Base-by-base conservation (phyloP, 2,888 invertebrate species). In the Eretmocerus hayati region DNA sequence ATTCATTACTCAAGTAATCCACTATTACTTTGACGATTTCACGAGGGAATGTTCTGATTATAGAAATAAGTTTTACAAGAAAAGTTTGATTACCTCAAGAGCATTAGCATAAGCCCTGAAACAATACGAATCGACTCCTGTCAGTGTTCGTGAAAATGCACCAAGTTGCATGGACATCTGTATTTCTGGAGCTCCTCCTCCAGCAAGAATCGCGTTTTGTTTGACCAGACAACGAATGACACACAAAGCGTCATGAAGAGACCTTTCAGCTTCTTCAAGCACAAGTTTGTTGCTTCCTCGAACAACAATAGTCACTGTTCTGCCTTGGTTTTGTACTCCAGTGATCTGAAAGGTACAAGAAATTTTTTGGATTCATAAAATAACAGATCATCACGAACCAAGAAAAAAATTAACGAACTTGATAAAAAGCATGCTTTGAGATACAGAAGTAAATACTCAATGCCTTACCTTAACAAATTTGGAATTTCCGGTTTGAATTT, bases 121-220 rank as follows among this genome's bases (percentile, higher is more conserved):
- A 68, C 96, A 96, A 72, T 97, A 96, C 52, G 94, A 90, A 69
- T 94, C 92, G 42, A 94, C 87, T 45, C 96, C 97, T 44, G 86
- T 84, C 32, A 92, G 80, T 2, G 85, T 83, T 62, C 92, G 84
- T 0, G 96, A 85, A 55, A 85, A 78, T 19, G 87, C 83, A 6
- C 87, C 84, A 46, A 99, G 76, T 50, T 84, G 84, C 23, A 94
- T 76, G 0, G 95, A 87, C 54, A 97, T 79, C 69, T 96, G 94
- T 55, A 92, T 95, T 77, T 99, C 99, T 4, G 97, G 95, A 13
- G 96, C 94, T 38, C 97, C 99, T 41, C 97, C 99, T 52, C 99
- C 99, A 45, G 94, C 87, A 70, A 96, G 84, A 60, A 95, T 75
- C 37, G 91, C 91, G 52, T 85, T 85, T 56, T 94, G 87, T 62